Percentiles rank a stretch among this genome's conserved stretches.
phyloP scores from a whole-genome alignment of 2,888 invertebrate species.

The Elysia crispata region DNA sequence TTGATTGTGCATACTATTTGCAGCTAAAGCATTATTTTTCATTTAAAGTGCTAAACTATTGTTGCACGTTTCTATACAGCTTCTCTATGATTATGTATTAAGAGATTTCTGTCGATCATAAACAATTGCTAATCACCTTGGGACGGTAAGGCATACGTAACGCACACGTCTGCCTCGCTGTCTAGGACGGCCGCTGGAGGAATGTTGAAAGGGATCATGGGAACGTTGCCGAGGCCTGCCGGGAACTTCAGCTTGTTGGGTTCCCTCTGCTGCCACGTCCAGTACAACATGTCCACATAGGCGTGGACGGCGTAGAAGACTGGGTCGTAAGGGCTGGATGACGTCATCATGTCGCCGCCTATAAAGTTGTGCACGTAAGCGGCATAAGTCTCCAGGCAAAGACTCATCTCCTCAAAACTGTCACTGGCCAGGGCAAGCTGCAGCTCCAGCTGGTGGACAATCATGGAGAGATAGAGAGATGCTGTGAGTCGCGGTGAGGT shows the following conservation, averaged over 20 bases:
- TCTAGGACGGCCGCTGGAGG: constrained; percentile 65
- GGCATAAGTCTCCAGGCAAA: constrained; percentile 65
- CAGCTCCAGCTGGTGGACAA: constrained; percentile 64
- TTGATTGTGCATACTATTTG: too few relatives aligned
- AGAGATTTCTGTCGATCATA: not conserved
- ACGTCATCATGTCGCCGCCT: constrained; percentile 71
- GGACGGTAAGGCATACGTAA: constrained; percentile 63
- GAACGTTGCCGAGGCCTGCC: constrained; percentile 67
- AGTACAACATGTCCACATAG: constrained; percentile 70
- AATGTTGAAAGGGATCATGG: constrained; percentile 71
- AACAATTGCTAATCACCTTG: constrained; percentile 54
- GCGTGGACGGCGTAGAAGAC: constrained; percentile 70
- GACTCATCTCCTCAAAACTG: constrained; percentile 69
- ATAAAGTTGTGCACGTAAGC: constrained; percentile 70
- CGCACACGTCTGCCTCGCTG: constrained; percentile 64
- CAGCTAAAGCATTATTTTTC: too few relatives aligned
- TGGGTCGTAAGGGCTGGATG: constrained; percentile 69
- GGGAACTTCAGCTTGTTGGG: constrained; percentile 69
- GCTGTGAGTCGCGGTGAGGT: too few relatives aligned
- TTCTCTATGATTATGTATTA: too few relatives aligned
- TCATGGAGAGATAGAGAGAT: too few relatives aligned
- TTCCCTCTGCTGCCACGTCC: constrained; percentile 69
- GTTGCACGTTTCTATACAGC: too few relatives aligned
- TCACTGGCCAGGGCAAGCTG: constrained; percentile 67
- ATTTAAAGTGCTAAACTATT: not conserved